Percentiles rank a stretch among this genome's conserved stretches.
These are phyloP conservation scores for Diarsia rubi DNA, from an alignment of 2,888 invertebrate genomes.

Conservation along the genomic window DNA sequence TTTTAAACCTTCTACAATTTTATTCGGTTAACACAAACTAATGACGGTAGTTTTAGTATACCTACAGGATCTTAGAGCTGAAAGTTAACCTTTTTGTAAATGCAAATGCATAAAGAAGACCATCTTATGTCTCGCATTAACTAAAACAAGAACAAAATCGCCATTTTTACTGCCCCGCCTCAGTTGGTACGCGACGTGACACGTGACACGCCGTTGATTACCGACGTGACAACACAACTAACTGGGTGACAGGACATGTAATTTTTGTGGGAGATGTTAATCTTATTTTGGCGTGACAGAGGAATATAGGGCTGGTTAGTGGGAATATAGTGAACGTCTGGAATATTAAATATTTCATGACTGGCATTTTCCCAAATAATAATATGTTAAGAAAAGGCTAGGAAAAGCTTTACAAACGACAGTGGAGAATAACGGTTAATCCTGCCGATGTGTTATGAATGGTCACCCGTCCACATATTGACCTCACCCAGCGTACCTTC, in stretches of 20 bases:
- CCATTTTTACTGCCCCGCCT: conserved; percentile 41
- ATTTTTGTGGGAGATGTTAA: conserved; percentile 64
- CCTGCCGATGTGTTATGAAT: background rate
- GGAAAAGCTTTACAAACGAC: background rate
- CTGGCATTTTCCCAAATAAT: background rate
- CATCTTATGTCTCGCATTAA: background rate
- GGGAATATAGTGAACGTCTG: conserved; percentile 3
- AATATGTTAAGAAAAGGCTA: background rate
- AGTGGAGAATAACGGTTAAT: background rate
- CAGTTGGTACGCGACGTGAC: conserved; percentile 62
- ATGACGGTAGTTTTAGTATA: background rate
- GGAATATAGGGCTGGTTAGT: conserved; percentile 22
- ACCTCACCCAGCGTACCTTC: background rate
- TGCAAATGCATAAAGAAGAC: background rate
- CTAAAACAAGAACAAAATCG: conserved; percentile 30
- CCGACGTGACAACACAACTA: conserved; percentile 63
- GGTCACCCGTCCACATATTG: background rate
- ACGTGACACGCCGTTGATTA: conserved; percentile 65
- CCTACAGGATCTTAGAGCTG: background rate
- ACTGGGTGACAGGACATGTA: conserved; percentile 62
- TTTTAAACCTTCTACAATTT: background rate
- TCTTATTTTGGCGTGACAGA: conserved; percentile 57
- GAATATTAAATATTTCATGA: conserved; percentile 22
- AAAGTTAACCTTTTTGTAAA: background rate
- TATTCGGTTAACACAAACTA: background rate